Conservation (phyloP, 2,113 vertebrate species). For the Alligator mississippiensis region DNA sequence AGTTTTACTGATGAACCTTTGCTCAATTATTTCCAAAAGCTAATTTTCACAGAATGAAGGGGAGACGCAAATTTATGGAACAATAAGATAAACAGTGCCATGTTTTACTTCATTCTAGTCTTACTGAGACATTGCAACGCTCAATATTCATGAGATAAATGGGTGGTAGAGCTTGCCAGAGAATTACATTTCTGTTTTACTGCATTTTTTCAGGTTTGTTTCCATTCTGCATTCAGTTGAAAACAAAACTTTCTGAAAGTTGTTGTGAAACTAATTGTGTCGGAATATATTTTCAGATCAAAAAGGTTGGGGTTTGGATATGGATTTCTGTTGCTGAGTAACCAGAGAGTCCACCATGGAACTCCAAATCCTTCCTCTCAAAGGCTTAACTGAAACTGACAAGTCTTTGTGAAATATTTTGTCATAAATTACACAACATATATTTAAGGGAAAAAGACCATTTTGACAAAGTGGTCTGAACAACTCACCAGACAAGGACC, state of each 20-base stretch:
- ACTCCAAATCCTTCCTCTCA: neutral
- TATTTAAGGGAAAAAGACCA: neutral
- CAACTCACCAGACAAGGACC: conserved; percentile 19
- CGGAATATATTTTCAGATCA: neutral
- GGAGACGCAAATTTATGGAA: neutral
- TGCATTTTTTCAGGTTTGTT: neutral
- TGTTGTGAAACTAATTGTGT: neutral
- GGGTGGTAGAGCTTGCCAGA: neutral
- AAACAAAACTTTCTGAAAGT: neutral
- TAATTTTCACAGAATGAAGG: neutral
- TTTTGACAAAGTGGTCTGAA: neutral
- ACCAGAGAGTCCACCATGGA: neutral
- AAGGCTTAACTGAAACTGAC: neutral
- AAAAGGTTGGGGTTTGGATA: neutral
- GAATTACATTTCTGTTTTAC: neutral
- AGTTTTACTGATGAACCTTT: neutral
- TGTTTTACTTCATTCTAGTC: neutral
- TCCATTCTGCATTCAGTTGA: neutral
- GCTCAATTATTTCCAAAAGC: neutral
- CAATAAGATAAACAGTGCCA: neutral
- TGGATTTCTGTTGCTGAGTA: neutral
- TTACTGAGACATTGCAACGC: neutral
- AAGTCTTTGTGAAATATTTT: conserved; percentile 9
- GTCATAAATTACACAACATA: neutral
- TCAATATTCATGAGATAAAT: neutral